Conservation (phyloP, 2,888 invertebrate species). For the Amaurobius ferox region DNA sequence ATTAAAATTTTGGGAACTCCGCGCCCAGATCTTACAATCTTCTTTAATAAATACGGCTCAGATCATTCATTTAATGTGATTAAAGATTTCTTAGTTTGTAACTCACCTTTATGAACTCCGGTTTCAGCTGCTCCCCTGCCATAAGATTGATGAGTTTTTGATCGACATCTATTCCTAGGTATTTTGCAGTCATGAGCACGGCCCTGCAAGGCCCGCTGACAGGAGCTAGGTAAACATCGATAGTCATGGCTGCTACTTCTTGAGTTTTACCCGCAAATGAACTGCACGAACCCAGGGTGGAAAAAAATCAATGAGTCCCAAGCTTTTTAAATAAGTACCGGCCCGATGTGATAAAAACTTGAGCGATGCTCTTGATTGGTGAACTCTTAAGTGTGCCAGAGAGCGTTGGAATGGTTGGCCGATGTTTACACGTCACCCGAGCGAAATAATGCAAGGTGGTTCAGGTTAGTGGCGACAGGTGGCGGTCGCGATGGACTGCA, state of each 20-base stretch:
- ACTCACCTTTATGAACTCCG: constrained; percentile 83
- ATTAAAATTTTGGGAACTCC: too few species aligned
- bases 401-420: not conserved
- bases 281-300: constrained; percentile 64
- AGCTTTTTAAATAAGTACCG: not conserved
- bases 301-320: not conserved
- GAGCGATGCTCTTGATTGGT: not conserved
- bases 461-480: not conserved
- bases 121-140: constrained; percentile 82
- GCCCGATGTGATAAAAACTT: not conserved
- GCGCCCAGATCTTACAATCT: too few species aligned
- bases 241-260: constrained; percentile 59
- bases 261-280: constrained; percentile 52
- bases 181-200: constrained; percentile 82
- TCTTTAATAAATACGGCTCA: too few species aligned
- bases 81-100: too few species aligned
- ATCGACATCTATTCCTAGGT: constrained; percentile 84
- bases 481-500: not conserved
- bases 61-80: too few species aligned
- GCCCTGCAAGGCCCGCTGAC: constrained; percentile 81
- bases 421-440: not conserved
- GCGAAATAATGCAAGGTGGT: not conserved
- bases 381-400: not conserved
- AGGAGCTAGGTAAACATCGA: constrained; percentile 69
- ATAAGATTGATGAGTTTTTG: constrained; percentile 82